Percentiles rank a stretch among this genome's conserved stretches.
Evolutionary conservation across 92 coral and sea anemone genomes (phyloP).

Genomic region (Desmophyllum pertusum): DNA sequence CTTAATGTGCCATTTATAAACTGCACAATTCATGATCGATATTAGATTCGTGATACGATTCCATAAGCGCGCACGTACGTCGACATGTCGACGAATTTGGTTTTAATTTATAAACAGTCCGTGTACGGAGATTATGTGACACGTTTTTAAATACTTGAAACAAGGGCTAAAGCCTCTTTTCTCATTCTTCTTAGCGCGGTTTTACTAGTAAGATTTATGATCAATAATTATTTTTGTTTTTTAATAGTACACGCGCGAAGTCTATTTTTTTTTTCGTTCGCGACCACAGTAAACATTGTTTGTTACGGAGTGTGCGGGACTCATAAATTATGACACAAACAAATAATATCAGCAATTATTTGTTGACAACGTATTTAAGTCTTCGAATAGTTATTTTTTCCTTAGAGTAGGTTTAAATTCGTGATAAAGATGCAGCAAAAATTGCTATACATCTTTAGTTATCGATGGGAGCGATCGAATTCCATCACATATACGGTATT

Average conservation of each 20-base stretch:
- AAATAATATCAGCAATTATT: background rate
- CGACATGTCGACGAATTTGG: background rate
- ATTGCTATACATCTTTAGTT: background rate
- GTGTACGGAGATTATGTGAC: background rate
- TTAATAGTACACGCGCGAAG: background rate
- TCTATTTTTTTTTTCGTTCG: background rate
- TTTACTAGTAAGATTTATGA: background rate
- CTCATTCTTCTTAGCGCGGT: background rate
- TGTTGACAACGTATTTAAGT: conserved; percentile 4
- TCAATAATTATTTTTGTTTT: background rate
- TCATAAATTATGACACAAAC: conserved; percentile 8
- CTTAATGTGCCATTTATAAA: background rate
- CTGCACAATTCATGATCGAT: background rate
- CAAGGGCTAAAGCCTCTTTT: conserved; percentile 15
- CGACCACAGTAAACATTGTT: background rate
- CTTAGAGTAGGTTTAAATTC: background rate
- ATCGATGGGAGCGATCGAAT: conserved; percentile 4
- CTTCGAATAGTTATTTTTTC: background rate
- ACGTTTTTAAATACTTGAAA: background rate
- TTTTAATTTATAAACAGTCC: background rate
- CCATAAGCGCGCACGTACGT: background rate
- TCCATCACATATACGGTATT: conserved; percentile 21
- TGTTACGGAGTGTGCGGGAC: background rate
- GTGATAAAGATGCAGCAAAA: background rate
- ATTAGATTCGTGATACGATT: background rate